These are phyloP conservation scores for Ataeniobius toweri DNA, from an alignment of 2,797 vertebrate genomes.

Conservation along the genomic window DNA sequence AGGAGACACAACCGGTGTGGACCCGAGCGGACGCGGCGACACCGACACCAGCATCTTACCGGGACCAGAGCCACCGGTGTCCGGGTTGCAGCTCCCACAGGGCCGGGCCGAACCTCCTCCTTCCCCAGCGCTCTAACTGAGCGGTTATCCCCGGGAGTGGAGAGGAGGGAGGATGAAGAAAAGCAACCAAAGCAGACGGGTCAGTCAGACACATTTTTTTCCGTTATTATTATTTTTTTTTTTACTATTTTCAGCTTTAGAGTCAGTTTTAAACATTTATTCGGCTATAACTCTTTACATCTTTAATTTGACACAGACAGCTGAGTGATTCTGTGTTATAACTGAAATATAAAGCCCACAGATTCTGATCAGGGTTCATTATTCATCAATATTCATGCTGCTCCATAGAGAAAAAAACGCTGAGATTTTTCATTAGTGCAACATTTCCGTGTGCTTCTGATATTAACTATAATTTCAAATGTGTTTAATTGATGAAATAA, in stretches of 20 bases:
- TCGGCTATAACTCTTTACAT: neutral
- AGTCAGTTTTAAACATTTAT: neutral
- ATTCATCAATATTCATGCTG: constrained; percentile 15
- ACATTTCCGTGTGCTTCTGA: neutral
- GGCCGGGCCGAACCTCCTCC: constrained; percentile 15
- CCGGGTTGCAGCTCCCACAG: constrained; percentile 5
- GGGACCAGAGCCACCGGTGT: constrained; percentile 9
- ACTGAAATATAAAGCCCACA: neutral
- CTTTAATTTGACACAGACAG: neutral
- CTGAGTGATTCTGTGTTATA: neutral
- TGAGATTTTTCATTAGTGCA: neutral
- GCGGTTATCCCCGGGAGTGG: constrained; percentile 14
- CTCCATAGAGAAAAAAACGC: neutral
- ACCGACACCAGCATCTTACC: constrained; percentile 3
- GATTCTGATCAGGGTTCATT: constrained; percentile 9
- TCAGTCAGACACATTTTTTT: constrained; percentile 27
- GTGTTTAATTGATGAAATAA: neutral
- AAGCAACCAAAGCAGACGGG: constrained; percentile 59
- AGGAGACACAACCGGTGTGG: constrained; percentile 16
- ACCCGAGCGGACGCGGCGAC: constrained; percentile 8
- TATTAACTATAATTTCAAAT: neutral
- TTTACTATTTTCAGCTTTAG: no score
- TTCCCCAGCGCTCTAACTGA: constrained; percentile 22
- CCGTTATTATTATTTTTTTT: neutral
- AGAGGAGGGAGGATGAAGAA: constrained; percentile 63